Conservation (phyloP, 1,140 invertebrate species). For the Drosophila burlai region DNA sequence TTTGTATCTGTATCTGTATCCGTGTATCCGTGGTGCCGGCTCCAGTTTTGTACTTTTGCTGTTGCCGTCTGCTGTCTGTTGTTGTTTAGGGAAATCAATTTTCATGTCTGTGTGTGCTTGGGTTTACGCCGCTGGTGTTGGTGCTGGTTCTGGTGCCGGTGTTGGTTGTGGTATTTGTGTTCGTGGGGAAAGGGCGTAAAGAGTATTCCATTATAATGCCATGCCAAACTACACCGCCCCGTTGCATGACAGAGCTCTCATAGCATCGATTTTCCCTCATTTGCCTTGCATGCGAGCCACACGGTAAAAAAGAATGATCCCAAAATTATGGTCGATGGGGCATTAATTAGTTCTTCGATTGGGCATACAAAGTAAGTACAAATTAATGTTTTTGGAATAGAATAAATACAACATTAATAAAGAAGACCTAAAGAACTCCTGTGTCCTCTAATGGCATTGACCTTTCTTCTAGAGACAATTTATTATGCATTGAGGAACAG, state of each 20-base stretch:
- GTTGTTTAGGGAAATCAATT: slow-evolving; percentile 78
- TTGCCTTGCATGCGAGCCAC: slow-evolving; percentile 49
- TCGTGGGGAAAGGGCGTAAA: slow-evolving; percentile 24
- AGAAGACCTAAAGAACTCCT: not conserved
- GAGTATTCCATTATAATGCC: slow-evolving; percentile 45
- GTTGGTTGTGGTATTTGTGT: slow-evolving; percentile 21
- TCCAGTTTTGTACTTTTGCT: slow-evolving; percentile 40
- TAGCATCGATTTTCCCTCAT: slow-evolving; percentile 69
- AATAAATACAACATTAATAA: not conserved
- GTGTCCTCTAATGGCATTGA: not conserved
- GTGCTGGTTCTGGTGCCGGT: slow-evolving; percentile 1
- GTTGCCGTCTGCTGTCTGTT: slow-evolving; percentile 44
- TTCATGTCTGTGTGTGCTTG: slow-evolving; percentile 53
- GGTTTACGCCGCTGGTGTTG: slow-evolving; percentile 10
- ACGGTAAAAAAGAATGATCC: not conserved
- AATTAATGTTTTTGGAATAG: not conserved
- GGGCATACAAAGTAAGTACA: not conserved
- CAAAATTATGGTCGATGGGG: not conserved
- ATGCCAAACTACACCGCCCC: slow-evolving; percentile 11
- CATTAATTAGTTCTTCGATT: slow-evolving; percentile 14
- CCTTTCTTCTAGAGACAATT: not conserved
- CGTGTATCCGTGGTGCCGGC: slow-evolving; percentile 43
- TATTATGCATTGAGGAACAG: not conserved
- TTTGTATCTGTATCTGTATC: slow-evolving; percentile 32
- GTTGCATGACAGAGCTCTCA: slow-evolving; percentile 66